Evolutionary conservation across 2,113 vertebrate genomes (phyloP).

Genomic region (Datnioides undecimradiatus): DNA sequence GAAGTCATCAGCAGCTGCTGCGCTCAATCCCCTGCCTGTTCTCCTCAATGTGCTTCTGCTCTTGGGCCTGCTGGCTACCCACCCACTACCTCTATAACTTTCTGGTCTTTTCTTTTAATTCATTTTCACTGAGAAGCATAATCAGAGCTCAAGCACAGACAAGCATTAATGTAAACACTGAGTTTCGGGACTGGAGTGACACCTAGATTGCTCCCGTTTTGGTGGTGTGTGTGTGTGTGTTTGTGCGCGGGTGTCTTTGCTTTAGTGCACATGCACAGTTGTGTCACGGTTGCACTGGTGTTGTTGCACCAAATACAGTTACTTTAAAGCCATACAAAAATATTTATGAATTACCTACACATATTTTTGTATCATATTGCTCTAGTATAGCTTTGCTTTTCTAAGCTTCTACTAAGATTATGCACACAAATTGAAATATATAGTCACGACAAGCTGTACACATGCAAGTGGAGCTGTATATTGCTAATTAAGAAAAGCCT

Average conservation of each 20-base stretch:
- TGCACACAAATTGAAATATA: slow-evolving; percentile 65
- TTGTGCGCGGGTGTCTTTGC: background rate
- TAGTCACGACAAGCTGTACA: slow-evolving; percentile 38
- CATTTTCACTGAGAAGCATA: slow-evolving; percentile 31
- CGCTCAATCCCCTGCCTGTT: slow-evolving; percentile 65
- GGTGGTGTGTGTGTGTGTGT: background rate
- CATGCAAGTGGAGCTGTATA: slow-evolving; percentile 45
- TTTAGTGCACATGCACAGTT: slow-evolving; percentile 30
- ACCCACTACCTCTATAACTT: slow-evolving; percentile 75
- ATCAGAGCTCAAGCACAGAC: slow-evolving; percentile 55
- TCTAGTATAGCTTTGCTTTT: slow-evolving; percentile 64
- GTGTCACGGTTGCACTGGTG: slow-evolving; percentile 62
- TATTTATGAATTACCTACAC: slow-evolving; percentile 75
- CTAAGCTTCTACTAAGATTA: slow-evolving; percentile 55
- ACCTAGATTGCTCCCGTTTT: slow-evolving; percentile 27
- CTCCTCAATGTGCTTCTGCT: slow-evolving; percentile 65
- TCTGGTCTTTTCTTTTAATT: slow-evolving; percentile 37
- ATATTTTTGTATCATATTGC: slow-evolving; percentile 83
- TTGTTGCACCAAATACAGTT: slow-evolving; percentile 77
- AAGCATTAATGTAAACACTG: slow-evolving; percentile 37
- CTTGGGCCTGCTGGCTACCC: slow-evolving; percentile 39
- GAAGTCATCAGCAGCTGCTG: slow-evolving; percentile 74
- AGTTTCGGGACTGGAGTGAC: slow-evolving; percentile 7
- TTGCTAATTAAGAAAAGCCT: slow-evolving; percentile 10
- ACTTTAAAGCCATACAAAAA: slow-evolving; percentile 83